Base-by-base conservation (phyloP, 2,113 vertebrate species). In the Silurus meridionalis region DNA sequence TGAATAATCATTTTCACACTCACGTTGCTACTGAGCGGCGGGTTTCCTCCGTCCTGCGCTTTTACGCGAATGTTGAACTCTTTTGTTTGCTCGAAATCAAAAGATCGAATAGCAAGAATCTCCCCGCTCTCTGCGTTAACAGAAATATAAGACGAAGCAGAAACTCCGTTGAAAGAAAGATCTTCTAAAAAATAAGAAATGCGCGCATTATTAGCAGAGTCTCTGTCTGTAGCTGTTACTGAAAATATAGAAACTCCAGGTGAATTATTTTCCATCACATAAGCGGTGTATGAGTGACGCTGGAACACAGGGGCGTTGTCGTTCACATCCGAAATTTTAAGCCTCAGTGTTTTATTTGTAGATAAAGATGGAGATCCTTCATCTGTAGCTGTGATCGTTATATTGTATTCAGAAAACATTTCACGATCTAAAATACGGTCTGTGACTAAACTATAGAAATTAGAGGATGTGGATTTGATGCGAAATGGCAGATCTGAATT, bases 221-320 rank as follows among this genome's bases (percentile, higher is more conserved):
- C 92, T 52, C 83, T 75, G 79, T 94, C 93, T 67, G 6, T 89
- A 17, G 92, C 93, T 63, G 17, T 89, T n/a, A 95, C 87, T 50
- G 90, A 86, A 17, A 94, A 83, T 8, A 95, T 25, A 15, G 94
- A 90, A 60, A 90, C 83, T 11, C 93, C 95, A 50, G 93, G 92
- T 67, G 90, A 88, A 90, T 94, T 95, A 87, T 95, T 95, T 87
- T 95, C 95, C 83, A 80, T 25, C 7, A 94, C 82, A 50, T 90
- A 92, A 37, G 94, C 90, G 0, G 86, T 88, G 25, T 92, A 83
- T 10, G 84, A 86, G 13, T 88, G 80, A 46, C 89, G 88, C 6
- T 94, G 28, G 28, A 37, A 37, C 1, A 37, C 28, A 37, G 28
- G 28, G 28, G 28, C 28, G 28, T 37, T 37, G 28, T 37, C 28